Conservation (phyloP, 2,797 vertebrate genomes). For the Falco cherrug region DNA sequence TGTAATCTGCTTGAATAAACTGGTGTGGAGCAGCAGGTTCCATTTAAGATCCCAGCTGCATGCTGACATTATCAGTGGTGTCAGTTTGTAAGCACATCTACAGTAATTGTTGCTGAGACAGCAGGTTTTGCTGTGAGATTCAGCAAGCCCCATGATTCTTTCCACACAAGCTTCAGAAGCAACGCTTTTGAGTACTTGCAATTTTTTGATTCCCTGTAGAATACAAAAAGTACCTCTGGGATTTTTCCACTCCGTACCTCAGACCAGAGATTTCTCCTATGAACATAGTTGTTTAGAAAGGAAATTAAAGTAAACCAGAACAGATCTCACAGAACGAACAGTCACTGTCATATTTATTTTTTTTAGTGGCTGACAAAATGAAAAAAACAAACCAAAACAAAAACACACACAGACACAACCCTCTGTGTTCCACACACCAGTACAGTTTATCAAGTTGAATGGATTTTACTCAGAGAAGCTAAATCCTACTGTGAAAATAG, state of each 20-base stretch:
- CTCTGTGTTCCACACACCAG: background rate
- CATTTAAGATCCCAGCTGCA: constrained; percentile 40
- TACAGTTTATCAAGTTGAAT: background rate
- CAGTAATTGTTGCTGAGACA: constrained; percentile 42
- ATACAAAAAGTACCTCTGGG: background rate
- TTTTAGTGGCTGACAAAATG: background rate
- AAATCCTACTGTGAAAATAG: background rate
- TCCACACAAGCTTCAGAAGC: background rate
- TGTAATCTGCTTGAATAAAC: background rate
- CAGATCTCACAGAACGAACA: background rate
- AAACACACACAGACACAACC: background rate
- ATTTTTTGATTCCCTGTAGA: background rate
- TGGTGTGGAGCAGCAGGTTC: constrained; percentile 21
- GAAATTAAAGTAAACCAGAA: constrained; percentile 7
- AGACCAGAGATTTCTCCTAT: background rate
- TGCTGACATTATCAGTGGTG: constrained; percentile 20
- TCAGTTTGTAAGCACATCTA: constrained; percentile 37
- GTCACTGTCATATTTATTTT: background rate
- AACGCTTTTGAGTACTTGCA: background rate
- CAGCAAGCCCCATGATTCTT: background rate
- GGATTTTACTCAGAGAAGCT: background rate
- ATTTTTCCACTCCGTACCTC: background rate
- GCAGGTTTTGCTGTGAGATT: constrained; percentile 15
- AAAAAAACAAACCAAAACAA: background rate
- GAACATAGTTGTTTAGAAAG: background rate